Percentiles rank a stretch among this genome's conserved stretches.
Evolutionary conservation across 2,797 vertebrate genomes (phyloP).

Genomic region (Tiaroga cobitis): DNA sequence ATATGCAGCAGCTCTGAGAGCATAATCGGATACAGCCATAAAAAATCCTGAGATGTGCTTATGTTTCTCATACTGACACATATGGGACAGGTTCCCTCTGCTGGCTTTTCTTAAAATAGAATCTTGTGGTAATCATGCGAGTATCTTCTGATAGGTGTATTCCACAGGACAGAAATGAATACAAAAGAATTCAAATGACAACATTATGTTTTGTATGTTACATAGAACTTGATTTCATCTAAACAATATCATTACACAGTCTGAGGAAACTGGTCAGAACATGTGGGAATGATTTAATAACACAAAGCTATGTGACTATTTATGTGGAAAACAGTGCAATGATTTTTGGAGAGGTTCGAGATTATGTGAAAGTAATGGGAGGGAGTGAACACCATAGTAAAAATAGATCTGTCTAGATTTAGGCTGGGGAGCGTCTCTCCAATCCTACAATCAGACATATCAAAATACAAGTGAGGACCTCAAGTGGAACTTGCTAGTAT

Average conservation of each 20-base stretch:
- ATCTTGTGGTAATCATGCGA: slow-evolving; percentile 16
- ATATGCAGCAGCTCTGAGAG: slow-evolving; percentile 5
- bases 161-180: background rate
- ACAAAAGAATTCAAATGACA: background rate
- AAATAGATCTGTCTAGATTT: slow-evolving; percentile 70
- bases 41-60: slow-evolving; percentile 32
- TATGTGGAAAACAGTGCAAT: background rate
- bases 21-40: slow-evolving; percentile 41
- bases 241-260: background rate
- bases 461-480: slow-evolving; percentile 66
- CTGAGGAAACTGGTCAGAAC: background rate
- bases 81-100: slow-evolving; percentile 25
- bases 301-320: background rate
- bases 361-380: slow-evolving; percentile 36
- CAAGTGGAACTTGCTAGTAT: slow-evolving; percentile 64
- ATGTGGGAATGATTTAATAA: background rate
- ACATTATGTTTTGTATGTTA: background rate
- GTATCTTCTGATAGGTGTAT: background rate
- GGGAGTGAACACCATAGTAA: slow-evolving; percentile 55
- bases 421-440: slow-evolving; percentile 51
- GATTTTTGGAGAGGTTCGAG: background rate
- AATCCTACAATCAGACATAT: slow-evolving; percentile 66
- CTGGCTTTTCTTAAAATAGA: slow-evolving; percentile 43
- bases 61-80: background rate
- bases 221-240: background rate